phyloP scores from a whole-genome alignment of 2,888 invertebrate species.

The Melanostoma scalare region DNA sequence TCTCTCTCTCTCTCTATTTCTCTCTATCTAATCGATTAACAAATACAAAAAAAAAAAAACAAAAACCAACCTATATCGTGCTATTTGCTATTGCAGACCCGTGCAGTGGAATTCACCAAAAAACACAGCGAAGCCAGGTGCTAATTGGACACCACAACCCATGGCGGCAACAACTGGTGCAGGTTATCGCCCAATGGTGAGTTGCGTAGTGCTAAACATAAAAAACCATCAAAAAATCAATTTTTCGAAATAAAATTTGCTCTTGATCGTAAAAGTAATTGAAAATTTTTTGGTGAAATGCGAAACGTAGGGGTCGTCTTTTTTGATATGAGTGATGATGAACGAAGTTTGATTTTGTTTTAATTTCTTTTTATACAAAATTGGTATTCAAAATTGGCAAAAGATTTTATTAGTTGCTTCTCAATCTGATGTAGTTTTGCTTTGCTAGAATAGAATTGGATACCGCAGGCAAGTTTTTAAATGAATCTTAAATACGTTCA shows the following conservation, averaged over 20 bases:
- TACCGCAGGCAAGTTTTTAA: background rate
- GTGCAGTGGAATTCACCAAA: conserved; percentile 96
- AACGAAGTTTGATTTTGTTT: conserved; percentile 2
- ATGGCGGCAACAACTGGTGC: conserved; percentile 94
- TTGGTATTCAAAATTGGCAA: background rate
- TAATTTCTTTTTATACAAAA: background rate
- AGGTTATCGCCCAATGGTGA: conserved; percentile 94
- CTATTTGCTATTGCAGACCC: conserved; percentile 84
- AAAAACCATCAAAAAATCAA: conserved; percentile 28
- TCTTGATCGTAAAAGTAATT: conserved; percentile 7
- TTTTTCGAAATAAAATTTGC: background rate
- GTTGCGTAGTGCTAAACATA: conserved; percentile 76
- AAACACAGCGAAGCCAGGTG: conserved; percentile 90
- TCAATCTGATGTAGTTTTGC: conserved; percentile 4
- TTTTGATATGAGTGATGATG: no score
- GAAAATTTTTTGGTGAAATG: conserved; percentile 23
- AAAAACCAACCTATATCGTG: conserved; percentile 1
- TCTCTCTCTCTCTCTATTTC: conserved; percentile 16
- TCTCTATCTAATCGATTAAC: no score
- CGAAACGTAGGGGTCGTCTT: no score
- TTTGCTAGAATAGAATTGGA: conserved; percentile 16
- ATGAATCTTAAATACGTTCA: no score
- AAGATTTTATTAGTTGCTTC: conserved; percentile 7
- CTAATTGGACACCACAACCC: conserved; percentile 93
- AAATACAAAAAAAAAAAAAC: no score